A percentile compares a stretch with the other conserved stretches of the same genome.
Evolutionary conservation across 2,797 vertebrate species (phyloP).

Genomic region (Anguilla anguilla): DNA sequence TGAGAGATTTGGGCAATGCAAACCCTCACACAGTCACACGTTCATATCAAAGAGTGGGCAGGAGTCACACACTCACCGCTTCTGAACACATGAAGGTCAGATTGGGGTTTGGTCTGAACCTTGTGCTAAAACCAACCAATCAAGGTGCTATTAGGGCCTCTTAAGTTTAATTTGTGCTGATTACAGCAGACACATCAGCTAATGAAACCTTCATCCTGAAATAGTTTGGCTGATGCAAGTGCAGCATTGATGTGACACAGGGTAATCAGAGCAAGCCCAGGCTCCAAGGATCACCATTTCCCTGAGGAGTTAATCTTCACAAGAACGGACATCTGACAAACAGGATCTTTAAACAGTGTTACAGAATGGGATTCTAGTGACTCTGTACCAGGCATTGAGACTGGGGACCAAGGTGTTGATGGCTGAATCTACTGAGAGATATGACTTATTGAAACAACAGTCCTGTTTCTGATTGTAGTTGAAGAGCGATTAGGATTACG

Average conservation of each 20-base stretch:
- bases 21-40: neutral
- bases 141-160: neutral
- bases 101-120: neutral
- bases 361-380: neutral
- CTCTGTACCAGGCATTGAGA: neutral
- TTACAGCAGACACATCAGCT: neutral
- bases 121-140: neutral
- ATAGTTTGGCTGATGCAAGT: constrained; percentile 28
- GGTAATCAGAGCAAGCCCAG: constrained; percentile 23
- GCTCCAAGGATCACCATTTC: constrained; percentile 54
- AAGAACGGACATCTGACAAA: constrained; percentile 55
- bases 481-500: neutral
- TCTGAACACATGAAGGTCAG: neutral
- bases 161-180: neutral
- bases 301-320: constrained; percentile 55
- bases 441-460: neutral
- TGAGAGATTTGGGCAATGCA: neutral
- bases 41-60: neutral
- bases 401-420: neutral
- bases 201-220: constrained; percentile 6
- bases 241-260: constrained; percentile 20
- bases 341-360: constrained; percentile 36
- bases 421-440: neutral
- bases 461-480: neutral
- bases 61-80: neutral